Percentiles rank a stretch among this genome's conserved stretches.
These are phyloP conservation scores for Cyclura pinguis DNA, from an alignment of 2,797 vertebrate species.

Conservation along the genomic window DNA sequence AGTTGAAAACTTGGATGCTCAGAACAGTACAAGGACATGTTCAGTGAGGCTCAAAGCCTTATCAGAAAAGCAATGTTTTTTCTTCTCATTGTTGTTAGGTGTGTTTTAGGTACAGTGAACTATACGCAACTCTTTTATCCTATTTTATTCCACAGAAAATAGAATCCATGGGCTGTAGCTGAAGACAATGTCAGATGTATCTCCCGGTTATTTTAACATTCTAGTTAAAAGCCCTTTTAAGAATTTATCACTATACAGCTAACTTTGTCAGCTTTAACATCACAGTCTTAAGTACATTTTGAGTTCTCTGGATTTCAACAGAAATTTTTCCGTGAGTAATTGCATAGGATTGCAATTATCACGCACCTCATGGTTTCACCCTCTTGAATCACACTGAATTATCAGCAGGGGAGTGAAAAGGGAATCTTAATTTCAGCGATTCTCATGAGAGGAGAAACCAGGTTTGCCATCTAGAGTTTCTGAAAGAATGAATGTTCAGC, in stretches of 20 bases:
- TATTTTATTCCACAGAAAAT: conserved; percentile 20
- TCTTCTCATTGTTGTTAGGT: not conserved
- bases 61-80: not conserved
- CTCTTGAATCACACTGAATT: conserved; percentile 26
- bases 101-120: conserved; percentile 42
- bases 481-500: conserved; percentile 10
- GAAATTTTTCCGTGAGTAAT: not conserved
- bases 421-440: not conserved
- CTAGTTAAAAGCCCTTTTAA: accelerated
- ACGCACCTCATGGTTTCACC: not conserved
- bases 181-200: conserved; percentile 23
- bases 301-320: not conserved
- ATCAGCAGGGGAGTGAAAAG: conserved; percentile 4
- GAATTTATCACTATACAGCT: not conserved
- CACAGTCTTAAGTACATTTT: not conserved
- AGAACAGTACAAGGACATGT: not conserved
- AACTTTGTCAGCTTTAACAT: not conserved
- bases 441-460: not conserved
- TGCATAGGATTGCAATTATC: not conserved
- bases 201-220: conserved; percentile 46
- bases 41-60: not conserved
- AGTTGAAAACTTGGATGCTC: not conserved
- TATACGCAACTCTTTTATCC: not conserved
- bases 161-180: not conserved
- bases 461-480: conserved; percentile 41